phyloP scores from a whole-genome alignment of 2,888 invertebrate genomes.

The Lithophane semibrunnea region DNA sequence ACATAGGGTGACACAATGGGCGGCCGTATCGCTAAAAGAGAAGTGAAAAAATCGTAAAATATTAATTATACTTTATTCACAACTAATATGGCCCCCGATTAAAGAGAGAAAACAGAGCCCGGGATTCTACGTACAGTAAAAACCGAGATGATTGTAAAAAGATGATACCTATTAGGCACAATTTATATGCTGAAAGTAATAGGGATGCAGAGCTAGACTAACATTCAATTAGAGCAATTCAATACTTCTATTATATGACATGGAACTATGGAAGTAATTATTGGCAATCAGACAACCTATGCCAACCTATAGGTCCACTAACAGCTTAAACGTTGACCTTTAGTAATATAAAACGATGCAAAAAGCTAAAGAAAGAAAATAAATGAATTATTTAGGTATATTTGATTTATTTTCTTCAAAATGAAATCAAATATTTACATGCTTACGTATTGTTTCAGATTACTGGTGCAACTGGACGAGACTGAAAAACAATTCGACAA shows the following conservation, averaged over 20 bases:
- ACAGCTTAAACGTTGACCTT: not conserved
- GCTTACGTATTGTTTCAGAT: conserved; percentile 88
- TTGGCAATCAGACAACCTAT: not conserved
- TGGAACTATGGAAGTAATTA: not conserved
- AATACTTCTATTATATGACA: not conserved
- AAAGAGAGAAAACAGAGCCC: not conserved
- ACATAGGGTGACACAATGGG: too few species aligned
- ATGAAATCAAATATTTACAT: not conserved
- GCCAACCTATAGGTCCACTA: not conserved
- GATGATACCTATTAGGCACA: too few species aligned
- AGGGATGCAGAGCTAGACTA: not conserved
- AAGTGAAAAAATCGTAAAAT: too few species aligned
- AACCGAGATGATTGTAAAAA: not conserved
- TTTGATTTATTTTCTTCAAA: too few species aligned
- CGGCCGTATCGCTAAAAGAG: too few species aligned
- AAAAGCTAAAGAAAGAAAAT: too few species aligned
- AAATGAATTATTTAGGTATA: too few species aligned
- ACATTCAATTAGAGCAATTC: not conserved
- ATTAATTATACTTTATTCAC: not conserved
- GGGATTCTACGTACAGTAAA: conserved; percentile 9
- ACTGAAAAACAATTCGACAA: conserved; percentile 98
- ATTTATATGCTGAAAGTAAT: too few species aligned
- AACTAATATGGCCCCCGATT: not conserved
- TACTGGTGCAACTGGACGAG: conserved; percentile 97
- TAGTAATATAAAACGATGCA: too few species aligned